Evolutionary conservation across 1,140 invertebrate species (phyloP), one percentile per base, ranked within the genome.

Genomic region (Polyergus mexicanus): DNA sequence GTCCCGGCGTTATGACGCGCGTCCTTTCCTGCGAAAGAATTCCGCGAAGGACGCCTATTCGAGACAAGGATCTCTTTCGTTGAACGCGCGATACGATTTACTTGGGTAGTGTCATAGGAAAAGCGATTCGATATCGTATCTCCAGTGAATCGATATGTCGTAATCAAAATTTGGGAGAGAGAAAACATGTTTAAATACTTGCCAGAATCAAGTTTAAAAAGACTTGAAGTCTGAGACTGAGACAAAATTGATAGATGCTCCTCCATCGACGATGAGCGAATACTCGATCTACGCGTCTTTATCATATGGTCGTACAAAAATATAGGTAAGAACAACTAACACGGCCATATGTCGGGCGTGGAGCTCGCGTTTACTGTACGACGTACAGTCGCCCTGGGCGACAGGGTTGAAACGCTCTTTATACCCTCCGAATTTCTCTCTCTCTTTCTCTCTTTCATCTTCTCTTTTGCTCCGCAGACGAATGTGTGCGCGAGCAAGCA

Each of bases 281-380:
- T 51, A 35, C 51, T 62, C 44, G 22, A 32, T 54, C 54, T 75
- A 78, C 16, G 22, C 11, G 66, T 6, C 6, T 83, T 69, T 77
- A 60, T 71, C 88, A 88, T 90, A 90, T 89, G 87, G 86, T 54
- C 62, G 63, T 35, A 66, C 76, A 86, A 83, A 91, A 88, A 88
- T 85, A 85, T 80, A 91, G 78, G 85, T 88, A 91, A 84, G 81
- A 88, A 78, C 58, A 86, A 81, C 87, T 87, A 92, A 92, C 88
- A 78, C 32, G 54, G 91, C 92, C 93, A 93, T 93, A 93, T 93
- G 93, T 93, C 90, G 88, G 80, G 88, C 58, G 54, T 56, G 71
- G 56, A 90, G 88, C 84, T 89, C 74, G 85, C 87, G 90, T 91
- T 90, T 90, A 74, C 85, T 63, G 68, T 86, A 84, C 86, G 87